Percentiles rank a stretch among this genome's conserved stretches.
phyloP scores from a whole-genome alignment of 2,888 invertebrate species.

The Sialis fuliginosa region DNA sequence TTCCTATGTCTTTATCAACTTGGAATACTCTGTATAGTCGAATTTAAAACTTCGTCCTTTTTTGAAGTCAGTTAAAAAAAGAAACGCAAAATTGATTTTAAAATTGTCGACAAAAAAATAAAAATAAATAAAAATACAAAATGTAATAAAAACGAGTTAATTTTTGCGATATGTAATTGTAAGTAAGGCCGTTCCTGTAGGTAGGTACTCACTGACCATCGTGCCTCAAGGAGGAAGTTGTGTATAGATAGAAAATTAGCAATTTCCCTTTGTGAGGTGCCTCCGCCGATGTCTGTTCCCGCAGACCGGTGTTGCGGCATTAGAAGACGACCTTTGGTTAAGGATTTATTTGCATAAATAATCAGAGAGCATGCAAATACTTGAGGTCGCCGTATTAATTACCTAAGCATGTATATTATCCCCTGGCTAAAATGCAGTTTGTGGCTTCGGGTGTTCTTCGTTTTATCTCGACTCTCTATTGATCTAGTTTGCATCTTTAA shows the following conservation, averaged over 20 bases:
- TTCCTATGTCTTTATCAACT: too few relatives aligned
- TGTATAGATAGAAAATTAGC: constrained; percentile 22
- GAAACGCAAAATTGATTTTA: too few relatives aligned
- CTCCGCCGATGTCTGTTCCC: constrained; percentile 8
- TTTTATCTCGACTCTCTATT: too few relatives aligned
- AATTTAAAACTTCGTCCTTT: too few relatives aligned
- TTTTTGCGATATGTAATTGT: too few relatives aligned
- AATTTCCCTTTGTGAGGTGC: constrained; percentile 22
- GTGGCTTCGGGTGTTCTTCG: too few relatives aligned
- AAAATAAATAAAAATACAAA: too few relatives aligned
- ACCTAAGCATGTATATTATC: constrained; percentile 23
- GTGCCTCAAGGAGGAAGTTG: constrained; percentile 2
- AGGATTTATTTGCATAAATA: constrained; percentile 28
- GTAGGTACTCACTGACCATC: constrained; percentile 4
- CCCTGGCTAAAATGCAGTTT: constrained; percentile 18
- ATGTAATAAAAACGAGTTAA: too few relatives aligned
- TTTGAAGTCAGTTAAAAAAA: too few relatives aligned
- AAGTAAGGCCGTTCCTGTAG: neutral
- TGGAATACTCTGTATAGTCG: too few relatives aligned
- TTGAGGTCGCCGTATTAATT: constrained; percentile 26
- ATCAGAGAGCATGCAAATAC: constrained; percentile 27
- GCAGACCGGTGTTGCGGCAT: constrained; percentile 4
- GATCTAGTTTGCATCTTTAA: too few relatives aligned
- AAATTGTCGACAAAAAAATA: too few relatives aligned
- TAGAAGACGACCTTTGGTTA: constrained; percentile 1